Evolutionary conservation across 2,797 vertebrate genomes (phyloP).

Genomic region (Sebastes ruberrimus): DNA sequence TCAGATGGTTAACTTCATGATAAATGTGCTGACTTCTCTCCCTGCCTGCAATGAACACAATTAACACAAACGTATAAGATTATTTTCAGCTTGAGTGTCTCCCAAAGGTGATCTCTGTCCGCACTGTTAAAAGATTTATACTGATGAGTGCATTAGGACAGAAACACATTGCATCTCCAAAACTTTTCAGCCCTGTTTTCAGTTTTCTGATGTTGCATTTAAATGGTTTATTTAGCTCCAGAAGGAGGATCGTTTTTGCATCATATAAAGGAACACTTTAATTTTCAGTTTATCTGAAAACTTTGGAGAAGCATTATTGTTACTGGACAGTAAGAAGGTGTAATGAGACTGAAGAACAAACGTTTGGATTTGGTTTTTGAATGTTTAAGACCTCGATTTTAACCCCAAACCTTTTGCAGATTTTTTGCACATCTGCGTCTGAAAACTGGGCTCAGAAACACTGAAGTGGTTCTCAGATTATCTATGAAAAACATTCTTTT

Average conservation of each 20-base stretch:
- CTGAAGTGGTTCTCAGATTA: too few species aligned
- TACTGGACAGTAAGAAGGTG: not conserved
- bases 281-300: not conserved
- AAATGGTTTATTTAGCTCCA: not conserved
- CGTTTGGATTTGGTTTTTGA: too few species aligned
- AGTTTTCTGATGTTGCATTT: not conserved
- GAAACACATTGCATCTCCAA: not conserved
- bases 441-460: not conserved
- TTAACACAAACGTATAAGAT: not conserved
- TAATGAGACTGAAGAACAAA: too few species aligned
- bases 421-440: not conserved
- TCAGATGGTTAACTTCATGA: not conserved
- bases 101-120: not conserved
- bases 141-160: not conserved
- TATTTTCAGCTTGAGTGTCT: not conserved
- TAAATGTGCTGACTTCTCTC: not conserved
- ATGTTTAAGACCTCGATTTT: rapidly evolving
- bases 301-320: not conserved
- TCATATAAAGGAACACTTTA: not conserved
- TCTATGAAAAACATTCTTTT: not conserved
- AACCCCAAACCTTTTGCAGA: too few species aligned
- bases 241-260: not conserved
- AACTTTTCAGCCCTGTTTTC: not conserved
- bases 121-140: not conserved
- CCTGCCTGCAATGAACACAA: not conserved